Conservation (phyloP, 1,140 invertebrate species). For the Zaprionus camerounensis region DNA sequence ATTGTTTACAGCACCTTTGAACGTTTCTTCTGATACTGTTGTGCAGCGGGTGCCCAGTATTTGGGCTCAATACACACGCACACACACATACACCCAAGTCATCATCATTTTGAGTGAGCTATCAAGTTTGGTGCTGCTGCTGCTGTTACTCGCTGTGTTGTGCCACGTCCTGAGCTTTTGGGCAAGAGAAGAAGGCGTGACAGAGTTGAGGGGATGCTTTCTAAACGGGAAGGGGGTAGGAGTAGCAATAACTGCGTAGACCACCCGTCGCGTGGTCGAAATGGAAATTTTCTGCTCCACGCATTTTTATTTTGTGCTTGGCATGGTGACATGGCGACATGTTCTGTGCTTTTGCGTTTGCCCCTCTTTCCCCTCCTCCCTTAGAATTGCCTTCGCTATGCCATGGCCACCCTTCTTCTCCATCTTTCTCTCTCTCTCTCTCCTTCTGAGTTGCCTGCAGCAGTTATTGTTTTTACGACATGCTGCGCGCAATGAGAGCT, state of each 20-base stretch:
- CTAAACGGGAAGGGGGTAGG: background rate
- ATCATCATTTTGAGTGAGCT: constrained; percentile 39
- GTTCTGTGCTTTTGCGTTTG: background rate
- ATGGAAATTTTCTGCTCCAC: background rate
- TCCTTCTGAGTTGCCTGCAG: background rate
- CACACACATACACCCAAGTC: constrained; percentile 6
- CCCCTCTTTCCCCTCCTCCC: too few relatives aligned
- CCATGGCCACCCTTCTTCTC: background rate
- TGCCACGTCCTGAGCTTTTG: background rate
- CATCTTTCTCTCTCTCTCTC: background rate
- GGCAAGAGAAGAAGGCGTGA: background rate
- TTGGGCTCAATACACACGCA: background rate
- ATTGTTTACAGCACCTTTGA: background rate
- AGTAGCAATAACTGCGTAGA: background rate
- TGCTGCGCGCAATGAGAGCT: background rate
- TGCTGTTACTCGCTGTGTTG: background rate
- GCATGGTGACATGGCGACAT: background rate
- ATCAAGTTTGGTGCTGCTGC: constrained; percentile 9
- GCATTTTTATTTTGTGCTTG: background rate
- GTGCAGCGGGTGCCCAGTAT: background rate
- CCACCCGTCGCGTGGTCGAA: background rate
- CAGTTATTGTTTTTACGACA: constrained; percentile 13
- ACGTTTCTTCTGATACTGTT: background rate
- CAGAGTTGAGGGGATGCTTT: background rate
- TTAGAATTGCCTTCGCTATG: background rate